Base-by-base conservation (phyloP, 2,113 vertebrate species). In the Syngnathus scovelli region DNA sequence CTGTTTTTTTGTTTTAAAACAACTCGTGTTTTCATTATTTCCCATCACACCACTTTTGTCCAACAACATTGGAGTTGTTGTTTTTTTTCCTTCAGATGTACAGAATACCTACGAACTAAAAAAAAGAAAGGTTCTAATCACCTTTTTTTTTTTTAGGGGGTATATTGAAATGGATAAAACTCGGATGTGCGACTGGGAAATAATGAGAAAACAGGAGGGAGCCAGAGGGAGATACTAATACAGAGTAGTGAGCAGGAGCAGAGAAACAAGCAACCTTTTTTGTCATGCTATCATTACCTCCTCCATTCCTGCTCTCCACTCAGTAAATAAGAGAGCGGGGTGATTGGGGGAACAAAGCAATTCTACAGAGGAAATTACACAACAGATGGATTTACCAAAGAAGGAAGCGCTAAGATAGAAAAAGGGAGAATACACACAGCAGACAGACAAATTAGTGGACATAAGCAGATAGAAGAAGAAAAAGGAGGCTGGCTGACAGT, bases 281-380 rank as follows among this genome's bases (percentile, higher is more conserved):
- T 76, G 78, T 82, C 76, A 77, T 70, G 78, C 75, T 78, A 82
- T 83, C 69, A 80, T 86, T 86, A 81, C 77, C 43, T 79, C 73
- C 78, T 83, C 80, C 72, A 71, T 78, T 86, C 77, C 77, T 78
- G 66, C 75, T 78, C 72, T 75, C 64, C 68, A 33, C 78, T 86
- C 77, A 69, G 84, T 83, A 81, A 85, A 89, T 80, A 86, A 83
- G 72, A 80, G 59, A 61, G 65, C 68, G 70, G 64, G 38, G 75
- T 63, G 58, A 76, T 36, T 36, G 41, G 61, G 68, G 71, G 73
- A 77, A 79, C 63, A 73, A 79, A 85, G 67, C 65, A 69, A 78
- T 75, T 76, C 70, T 66, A 75, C 54, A 68, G 63, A 75, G 58
- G 61, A 77, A 72, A 81, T 77, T 75, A 68, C 71, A 72, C 43